Evolutionary conservation across 2,797 vertebrate species (phyloP).

Genomic region (Falco cherrug): DNA sequence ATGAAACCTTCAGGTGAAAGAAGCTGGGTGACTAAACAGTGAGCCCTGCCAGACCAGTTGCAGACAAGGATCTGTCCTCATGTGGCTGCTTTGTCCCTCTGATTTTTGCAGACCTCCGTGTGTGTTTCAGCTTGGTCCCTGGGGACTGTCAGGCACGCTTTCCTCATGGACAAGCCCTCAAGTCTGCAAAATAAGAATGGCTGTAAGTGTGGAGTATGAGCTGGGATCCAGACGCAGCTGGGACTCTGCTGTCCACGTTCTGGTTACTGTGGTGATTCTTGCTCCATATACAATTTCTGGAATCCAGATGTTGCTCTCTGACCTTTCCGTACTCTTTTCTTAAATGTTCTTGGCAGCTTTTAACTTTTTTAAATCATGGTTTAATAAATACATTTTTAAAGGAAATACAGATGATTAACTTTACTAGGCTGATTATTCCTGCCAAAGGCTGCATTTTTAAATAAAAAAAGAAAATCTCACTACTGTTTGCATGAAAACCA

Average conservation of each 20-base stretch:
- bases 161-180: background rate
- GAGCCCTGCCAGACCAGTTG: background rate
- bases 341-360: slow-evolving; percentile 40
- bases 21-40: background rate
- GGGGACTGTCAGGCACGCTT: background rate
- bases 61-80: background rate
- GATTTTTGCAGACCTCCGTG: background rate
- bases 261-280: background rate
- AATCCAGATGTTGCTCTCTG: slow-evolving; percentile 27
- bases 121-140: background rate
- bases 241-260: background rate
- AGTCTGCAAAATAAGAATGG: background rate
- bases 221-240: background rate
- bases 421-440: slow-evolving; percentile 35
- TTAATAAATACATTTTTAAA: slow-evolving; percentile 38
- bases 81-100: background rate
- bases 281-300: background rate
- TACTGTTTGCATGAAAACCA: slow-evolving; percentile 40
- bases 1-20: background rate
- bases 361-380: slow-evolving; percentile 1
- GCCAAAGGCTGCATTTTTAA: slow-evolving; percentile 59
- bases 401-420: slow-evolving; percentile 38
- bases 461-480: background rate
- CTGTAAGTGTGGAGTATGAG: background rate
- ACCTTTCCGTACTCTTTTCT: background rate